A percentile compares a stretch with the other conserved stretches of the same genome.
phyloP scores from a whole-genome alignment of 1,140 invertebrate species.

The Bombyx mandarina region DNA sequence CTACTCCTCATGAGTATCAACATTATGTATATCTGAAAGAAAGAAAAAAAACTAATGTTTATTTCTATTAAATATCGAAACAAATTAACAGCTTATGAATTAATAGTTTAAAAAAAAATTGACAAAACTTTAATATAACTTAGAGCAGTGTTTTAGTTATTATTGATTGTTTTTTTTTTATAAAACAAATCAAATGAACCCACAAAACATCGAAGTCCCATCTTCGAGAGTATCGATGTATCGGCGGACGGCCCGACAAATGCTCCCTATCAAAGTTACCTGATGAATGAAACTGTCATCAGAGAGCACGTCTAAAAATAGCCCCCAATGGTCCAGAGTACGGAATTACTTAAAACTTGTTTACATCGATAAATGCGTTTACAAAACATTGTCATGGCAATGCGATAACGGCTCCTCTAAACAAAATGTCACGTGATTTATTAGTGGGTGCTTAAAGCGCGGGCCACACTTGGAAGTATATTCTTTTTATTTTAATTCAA shows the following conservation, averaged over 20 bases:
- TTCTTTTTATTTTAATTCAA: neutral
- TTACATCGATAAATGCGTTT: conserved; percentile 46
- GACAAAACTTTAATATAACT: too few species aligned
- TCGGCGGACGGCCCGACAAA: neutral
- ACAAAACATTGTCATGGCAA: conserved; percentile 46
- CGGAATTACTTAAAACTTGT: conserved; percentile 57
- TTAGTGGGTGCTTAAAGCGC: conserved; percentile 2
- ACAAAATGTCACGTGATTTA: conserved; percentile 17
- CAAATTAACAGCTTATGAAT: neutral
- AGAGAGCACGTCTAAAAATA: conserved; percentile 43
- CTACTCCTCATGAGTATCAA: conserved; percentile 29
- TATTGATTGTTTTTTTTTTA: too few species aligned
- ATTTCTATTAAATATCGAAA: neutral
- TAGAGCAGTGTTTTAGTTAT: too few species aligned
- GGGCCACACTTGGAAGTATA: neutral
- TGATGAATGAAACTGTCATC: conserved; percentile 41
- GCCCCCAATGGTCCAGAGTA: conserved; percentile 43
- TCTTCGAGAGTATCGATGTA: neutral
- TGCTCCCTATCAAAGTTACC: conserved; percentile 26
- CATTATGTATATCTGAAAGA: conserved; percentile 24
- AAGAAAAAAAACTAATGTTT: conserved; percentile 2
- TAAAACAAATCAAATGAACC: too few species aligned
- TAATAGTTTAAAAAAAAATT: too few species aligned
- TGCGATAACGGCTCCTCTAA: conserved; percentile 39
- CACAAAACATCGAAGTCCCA: too few species aligned